A percentile compares a stretch with the other conserved stretches of the same genome.
Conservation (phyloP, 2,888 invertebrate genomes). For the Lithophane semibrunnea region DNA sequence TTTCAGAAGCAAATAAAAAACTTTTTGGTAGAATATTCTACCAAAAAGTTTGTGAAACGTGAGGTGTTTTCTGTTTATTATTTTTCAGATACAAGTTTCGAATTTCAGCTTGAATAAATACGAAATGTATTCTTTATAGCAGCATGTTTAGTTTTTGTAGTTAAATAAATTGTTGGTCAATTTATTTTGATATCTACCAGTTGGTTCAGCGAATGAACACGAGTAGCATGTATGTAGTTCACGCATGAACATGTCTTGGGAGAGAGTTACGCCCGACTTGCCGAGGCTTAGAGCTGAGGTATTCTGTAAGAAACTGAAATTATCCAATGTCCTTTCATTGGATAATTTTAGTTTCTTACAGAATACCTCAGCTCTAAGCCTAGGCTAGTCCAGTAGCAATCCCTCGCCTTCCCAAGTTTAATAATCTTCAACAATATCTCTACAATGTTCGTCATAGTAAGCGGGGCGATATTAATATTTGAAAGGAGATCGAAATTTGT, state of each 20-base stretch:
- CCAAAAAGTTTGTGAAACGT: no score
- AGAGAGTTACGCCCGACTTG: not conserved
- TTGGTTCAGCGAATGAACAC: no score
- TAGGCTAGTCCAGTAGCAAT: not conserved
- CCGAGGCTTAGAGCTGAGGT: no score
- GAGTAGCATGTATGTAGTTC: no score
- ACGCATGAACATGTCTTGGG: no score
- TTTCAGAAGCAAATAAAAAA: not conserved
- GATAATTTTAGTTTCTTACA: not conserved
- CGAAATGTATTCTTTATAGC: not conserved
- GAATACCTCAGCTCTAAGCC: not conserved
- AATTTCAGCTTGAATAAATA: slow-evolving; percentile 28
- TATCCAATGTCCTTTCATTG: no score
- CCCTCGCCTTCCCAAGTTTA: not conserved
- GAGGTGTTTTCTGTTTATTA: slow-evolving; percentile 7
- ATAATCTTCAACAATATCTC: slow-evolving; percentile 23
- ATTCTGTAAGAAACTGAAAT: no score
- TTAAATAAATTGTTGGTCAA: no score
- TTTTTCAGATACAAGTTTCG: not conserved
- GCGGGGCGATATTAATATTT: slow-evolving; percentile 48
- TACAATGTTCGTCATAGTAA: slow-evolving; percentile 17
- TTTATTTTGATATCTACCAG: not conserved
- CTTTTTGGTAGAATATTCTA: not conserved
- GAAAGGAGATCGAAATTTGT: slow-evolving; percentile 60
- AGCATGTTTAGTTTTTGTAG: not conserved